phyloP scores from a whole-genome alignment of 2,113 vertebrate genomes.

The Lophius piscatorius region DNA sequence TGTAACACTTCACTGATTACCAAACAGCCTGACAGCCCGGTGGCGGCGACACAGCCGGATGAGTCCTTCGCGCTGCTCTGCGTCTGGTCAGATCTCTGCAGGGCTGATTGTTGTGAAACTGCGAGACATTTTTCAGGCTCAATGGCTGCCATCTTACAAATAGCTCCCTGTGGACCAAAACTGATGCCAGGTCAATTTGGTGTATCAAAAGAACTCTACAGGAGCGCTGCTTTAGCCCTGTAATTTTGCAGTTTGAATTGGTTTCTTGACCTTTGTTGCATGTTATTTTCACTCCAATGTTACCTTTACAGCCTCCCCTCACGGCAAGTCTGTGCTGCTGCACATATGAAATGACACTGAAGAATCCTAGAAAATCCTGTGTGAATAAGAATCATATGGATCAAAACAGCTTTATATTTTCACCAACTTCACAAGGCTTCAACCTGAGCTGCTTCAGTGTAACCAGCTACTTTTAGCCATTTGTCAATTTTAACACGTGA shows the following conservation, averaged over 20 bases:
- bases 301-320: conserved; percentile 3
- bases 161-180: conserved; percentile 53
- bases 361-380: no score
- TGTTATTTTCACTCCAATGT: conserved; percentile 11
- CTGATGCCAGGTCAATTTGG: conserved; percentile 59
- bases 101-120: conserved; percentile 47
- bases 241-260: conserved; percentile 47
- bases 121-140: conserved; percentile 58
- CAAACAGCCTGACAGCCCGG: conserved; percentile 48
- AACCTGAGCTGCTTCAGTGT: neutral
- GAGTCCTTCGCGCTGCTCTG: conserved; percentile 27
- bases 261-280: conserved; percentile 45
- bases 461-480: conserved; percentile 20
- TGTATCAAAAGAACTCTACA: conserved; percentile 47
- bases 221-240: conserved; percentile 19
- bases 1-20: conserved; percentile 56
- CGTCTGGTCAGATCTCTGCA: conserved; percentile 37
- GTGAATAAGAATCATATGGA: no score
- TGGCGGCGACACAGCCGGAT: conserved; percentile 44
- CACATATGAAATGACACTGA: no score
- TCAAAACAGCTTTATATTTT: no score
- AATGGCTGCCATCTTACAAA: conserved; percentile 59
- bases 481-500: conserved; percentile 54
- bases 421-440: neutral
- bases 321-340: conserved; percentile 2